Conservation (phyloP, 2,797 vertebrate genomes). For the Coluber constrictor region DNA sequence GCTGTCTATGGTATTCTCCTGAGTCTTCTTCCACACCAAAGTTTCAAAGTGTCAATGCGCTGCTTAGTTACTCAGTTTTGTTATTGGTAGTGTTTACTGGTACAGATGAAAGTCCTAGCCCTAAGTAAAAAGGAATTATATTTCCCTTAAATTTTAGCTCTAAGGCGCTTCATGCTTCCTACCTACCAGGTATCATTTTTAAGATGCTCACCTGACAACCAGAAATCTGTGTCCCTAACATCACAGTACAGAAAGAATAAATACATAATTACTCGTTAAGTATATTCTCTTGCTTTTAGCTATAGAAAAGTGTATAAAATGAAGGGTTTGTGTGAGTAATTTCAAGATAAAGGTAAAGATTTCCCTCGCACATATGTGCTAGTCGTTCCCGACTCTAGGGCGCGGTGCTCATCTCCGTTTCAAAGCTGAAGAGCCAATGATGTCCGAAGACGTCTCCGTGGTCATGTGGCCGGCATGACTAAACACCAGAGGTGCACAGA, state of each 20-base stretch:
- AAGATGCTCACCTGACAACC: background rate
- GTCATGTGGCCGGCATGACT: too few species aligned
- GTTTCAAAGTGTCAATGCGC: background rate
- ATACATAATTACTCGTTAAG: slow-evolving; percentile 20
- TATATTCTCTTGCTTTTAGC: slow-evolving; percentile 6
- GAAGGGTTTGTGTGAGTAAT: slow-evolving; percentile 4
- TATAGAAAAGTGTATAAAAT: background rate
- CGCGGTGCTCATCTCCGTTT: too few species aligned
- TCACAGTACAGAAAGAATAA: background rate
- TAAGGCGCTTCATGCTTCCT: background rate
- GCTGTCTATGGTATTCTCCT: background rate
- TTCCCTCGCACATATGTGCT: too few species aligned
- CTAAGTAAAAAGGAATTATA: background rate
- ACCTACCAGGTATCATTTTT: slow-evolving; percentile 6
- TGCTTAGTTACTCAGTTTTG: background rate
- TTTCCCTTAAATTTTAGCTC: background rate
- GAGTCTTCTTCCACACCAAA: background rate
- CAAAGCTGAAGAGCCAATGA: too few species aligned
- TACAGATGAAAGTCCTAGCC: background rate
- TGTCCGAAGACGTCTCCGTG: too few species aligned
- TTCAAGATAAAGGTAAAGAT: background rate
- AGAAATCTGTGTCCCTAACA: background rate
- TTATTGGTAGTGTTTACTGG: background rate
- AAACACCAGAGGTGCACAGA: too few species aligned
- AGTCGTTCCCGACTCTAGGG: too few species aligned